These are phyloP conservation scores for Agrilus mali DNA, from an alignment of 2,888 invertebrate species.

Conservation along the genomic window DNA sequence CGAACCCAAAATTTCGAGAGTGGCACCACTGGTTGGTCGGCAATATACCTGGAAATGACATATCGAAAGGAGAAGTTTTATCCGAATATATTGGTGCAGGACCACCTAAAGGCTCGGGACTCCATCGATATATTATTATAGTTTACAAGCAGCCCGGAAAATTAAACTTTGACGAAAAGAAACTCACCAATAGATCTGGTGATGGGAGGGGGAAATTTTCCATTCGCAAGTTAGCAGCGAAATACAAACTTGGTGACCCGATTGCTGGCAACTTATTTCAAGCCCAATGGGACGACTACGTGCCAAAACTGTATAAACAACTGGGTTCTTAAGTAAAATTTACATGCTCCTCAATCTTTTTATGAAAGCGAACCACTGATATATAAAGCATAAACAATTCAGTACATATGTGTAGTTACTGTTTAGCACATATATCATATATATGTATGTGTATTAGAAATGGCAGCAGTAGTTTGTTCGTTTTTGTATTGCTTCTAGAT, in stretches of 20 bases:
- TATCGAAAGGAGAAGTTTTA: slow-evolving; percentile 47
- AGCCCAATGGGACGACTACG: slow-evolving; percentile 17
- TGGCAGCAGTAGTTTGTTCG: no score
- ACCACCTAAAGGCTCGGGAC: slow-evolving; percentile 57
- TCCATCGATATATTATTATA: slow-evolving; percentile 62
- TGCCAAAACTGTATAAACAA: slow-evolving; percentile 9
- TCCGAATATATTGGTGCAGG: slow-evolving; percentile 55
- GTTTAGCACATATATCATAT: no score
- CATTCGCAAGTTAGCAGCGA: slow-evolving; percentile 14
- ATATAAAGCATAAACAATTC: no score
- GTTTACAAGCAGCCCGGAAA: slow-evolving; percentile 31
- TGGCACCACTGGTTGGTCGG: slow-evolving; percentile 71
- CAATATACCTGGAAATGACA: slow-evolving; percentile 54
- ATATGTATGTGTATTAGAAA: no score
- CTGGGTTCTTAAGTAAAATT: slow-evolving; percentile 1
- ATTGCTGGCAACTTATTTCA: slow-evolving; percentile 20
- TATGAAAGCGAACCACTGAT: no score
- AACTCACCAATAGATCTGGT: slow-evolving; percentile 19
- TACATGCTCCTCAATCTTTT: background rate
- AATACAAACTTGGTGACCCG: slow-evolving; percentile 18
- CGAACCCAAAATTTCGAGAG: slow-evolving; percentile 54
- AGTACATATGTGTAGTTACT: no score
- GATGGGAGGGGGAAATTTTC: slow-evolving; percentile 17
- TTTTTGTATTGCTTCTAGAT: no score
- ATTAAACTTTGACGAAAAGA: slow-evolving; percentile 21